These are phyloP conservation scores for Drosophila neotestacea DNA, from an alignment of 2,888 invertebrate genomes.

Conservation along the genomic window DNA sequence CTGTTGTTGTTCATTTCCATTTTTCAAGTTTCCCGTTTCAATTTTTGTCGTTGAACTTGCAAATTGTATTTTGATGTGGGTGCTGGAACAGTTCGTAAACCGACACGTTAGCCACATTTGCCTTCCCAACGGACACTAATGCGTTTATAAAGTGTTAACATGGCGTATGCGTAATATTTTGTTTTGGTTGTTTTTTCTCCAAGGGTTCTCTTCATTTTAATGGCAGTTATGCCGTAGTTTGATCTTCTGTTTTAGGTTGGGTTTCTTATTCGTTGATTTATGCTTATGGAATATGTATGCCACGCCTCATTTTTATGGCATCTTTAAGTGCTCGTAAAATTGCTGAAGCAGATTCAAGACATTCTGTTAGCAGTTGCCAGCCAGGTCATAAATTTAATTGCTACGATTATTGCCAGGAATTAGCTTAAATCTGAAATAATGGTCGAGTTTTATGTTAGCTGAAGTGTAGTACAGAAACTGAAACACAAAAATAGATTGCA, in stretches of 20 bases:
- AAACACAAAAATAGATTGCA: slow-evolving; percentile 9
- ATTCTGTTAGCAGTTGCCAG: slow-evolving; percentile 22
- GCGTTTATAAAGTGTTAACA: slow-evolving; percentile 80
- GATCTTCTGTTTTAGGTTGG: slow-evolving; percentile 5
- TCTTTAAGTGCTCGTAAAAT: slow-evolving; percentile 58
- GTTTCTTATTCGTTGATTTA: slow-evolving; percentile 53
- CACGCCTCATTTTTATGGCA: slow-evolving; percentile 63
- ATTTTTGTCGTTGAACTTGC: slow-evolving; percentile 52
- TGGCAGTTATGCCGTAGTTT: slow-evolving; percentile 51
- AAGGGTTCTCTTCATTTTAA: slow-evolving; percentile 47
- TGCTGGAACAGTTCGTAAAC: slow-evolving; percentile 27
- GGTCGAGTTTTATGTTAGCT: slow-evolving; percentile 8
- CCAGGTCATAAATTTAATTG: slow-evolving; percentile 65
- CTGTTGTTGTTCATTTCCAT: slow-evolving; percentile 26
- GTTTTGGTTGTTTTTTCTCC: neutral
- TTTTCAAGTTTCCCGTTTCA: slow-evolving; percentile 19
- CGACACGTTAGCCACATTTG: slow-evolving; percentile 12
- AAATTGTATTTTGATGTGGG: slow-evolving; percentile 72
- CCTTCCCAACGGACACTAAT: slow-evolving; percentile 58
- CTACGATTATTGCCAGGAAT: slow-evolving; percentile 61
- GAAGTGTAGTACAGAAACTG: neutral
- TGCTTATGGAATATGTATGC: slow-evolving; percentile 50
- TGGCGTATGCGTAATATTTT: slow-evolving; percentile 68
- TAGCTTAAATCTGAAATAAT: slow-evolving; percentile 53
- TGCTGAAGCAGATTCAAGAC: slow-evolving; percentile 40